Evolutionary conservation across 1,140 invertebrate species (phyloP), one percentile per base, ranked within the genome.

Genomic region (Psix sp.): DNA sequence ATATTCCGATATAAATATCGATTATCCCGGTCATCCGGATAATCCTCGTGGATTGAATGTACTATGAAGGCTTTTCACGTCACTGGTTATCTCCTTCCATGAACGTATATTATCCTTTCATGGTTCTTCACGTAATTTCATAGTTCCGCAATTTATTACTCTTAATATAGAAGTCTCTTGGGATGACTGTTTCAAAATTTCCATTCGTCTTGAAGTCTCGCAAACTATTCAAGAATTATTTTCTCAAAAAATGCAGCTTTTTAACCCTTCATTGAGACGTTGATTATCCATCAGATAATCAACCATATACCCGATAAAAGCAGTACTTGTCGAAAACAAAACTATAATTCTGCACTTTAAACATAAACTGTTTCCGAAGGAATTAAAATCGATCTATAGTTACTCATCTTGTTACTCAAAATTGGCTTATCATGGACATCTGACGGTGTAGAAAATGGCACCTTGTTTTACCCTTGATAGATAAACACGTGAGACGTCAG

Each of bases 11-110:
- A 78, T 83, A 84, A 84, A 84, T 84, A 84, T 83, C 80, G 80
- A 84, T 82, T 82, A 82, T 76, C 74, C 51, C 74, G 67, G 78
- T 82, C 80, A 84, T 83, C 82, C 77, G 80, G 82, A 84, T 84
- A 78, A 84, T 84, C 82, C 79, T 65, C 68, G 72, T 73, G 79
- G 80, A 84, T 82, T 82, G 81, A 83, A 83, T 83, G 82, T 83
- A 82, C 79, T 76, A 62, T 71, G 66, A 71, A 76, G 56, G 73
- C 73, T 76, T 76, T 76, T 76, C 66, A 71, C 73, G 73, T 71
- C 73, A 71, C 66, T 67, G 62, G 73, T 76, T 71, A 76, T 71
- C 73, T 76, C 67, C 73, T 71, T 76, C 67, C 73, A 76, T 71
- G 66, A 66, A 67, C 73, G 66, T 76, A 71, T 71, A 76, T 76